Percentiles rank a stretch among this genome's conserved stretches.
phyloP scores from a whole-genome alignment of 2,797 vertebrate genomes.

The Loris lydekkerianus region DNA sequence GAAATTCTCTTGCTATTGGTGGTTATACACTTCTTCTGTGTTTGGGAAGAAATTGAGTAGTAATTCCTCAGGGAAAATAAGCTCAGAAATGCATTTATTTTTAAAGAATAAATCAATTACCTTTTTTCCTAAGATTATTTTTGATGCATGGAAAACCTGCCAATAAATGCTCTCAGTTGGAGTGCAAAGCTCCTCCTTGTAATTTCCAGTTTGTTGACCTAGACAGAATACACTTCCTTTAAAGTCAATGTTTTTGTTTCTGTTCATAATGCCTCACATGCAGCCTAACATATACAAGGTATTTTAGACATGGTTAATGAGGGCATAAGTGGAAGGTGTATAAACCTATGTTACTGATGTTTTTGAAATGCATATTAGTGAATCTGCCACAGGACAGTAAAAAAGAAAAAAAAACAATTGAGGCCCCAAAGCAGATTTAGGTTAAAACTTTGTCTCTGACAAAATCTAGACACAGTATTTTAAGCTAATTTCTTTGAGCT shows the following conservation, averaged over 20 bases:
- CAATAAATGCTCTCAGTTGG: not conserved
- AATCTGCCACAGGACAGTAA: not conserved
- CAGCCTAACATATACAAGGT: not conserved
- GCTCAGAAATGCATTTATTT: not conserved
- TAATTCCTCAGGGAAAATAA: not conserved
- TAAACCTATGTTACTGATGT: not conserved
- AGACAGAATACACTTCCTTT: not conserved
- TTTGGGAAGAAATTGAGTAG: not conserved
- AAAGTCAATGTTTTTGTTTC: not conserved
- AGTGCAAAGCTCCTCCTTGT: not conserved
- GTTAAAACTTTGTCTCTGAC: not conserved
- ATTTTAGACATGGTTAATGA: not conserved
- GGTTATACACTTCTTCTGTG: not conserved
- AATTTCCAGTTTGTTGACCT: not conserved
- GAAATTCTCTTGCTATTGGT: not conserved
- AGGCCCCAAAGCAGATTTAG: not conserved
- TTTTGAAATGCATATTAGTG: not conserved
- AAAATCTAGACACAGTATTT: not conserved
- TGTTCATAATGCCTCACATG: not conserved
- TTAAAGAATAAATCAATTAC: not conserved
- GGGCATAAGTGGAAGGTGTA: not conserved
- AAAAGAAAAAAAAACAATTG: not conserved
- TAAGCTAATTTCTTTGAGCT: not conserved
- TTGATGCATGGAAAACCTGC: not conserved
- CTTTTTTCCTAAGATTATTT: conserved; percentile 23